Evolutionary conservation across 2,888 invertebrate species (phyloP).

Genomic region (Drosophila siamana): DNA sequence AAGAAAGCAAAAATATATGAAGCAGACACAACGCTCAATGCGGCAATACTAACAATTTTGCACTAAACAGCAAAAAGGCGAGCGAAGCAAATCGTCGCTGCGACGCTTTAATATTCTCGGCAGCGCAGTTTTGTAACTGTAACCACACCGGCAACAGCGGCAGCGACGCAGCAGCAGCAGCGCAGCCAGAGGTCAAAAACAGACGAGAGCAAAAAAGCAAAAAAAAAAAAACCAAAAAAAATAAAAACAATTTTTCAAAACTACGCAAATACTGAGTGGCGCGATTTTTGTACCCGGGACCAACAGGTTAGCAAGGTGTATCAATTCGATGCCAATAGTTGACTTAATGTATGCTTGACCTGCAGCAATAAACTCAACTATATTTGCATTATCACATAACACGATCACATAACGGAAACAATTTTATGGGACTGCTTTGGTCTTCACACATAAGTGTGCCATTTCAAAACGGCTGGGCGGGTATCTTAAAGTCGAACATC

Average conservation of each 20-base stretch:
- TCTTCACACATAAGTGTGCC: not conserved
- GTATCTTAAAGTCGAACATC: not conserved
- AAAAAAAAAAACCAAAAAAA: constrained; percentile 1
- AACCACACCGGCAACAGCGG: constrained; percentile 20
- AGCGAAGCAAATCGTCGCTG: constrained; percentile 37
- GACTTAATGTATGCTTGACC: not conserved
- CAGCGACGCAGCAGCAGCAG: constrained; percentile 1
- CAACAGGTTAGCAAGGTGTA: not conserved
- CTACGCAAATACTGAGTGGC: constrained; percentile 42
- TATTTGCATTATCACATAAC: too few relatives aligned
- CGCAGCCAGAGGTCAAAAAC: constrained; percentile 48
- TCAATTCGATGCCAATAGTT: not conserved
- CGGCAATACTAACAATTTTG: constrained; percentile 60
- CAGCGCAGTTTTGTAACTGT: constrained; percentile 49
- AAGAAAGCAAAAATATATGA: constrained; percentile 17
- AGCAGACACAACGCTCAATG: constrained; percentile 60
- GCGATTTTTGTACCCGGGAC: constrained; percentile 31
- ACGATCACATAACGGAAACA: too few relatives aligned
- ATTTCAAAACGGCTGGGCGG: not conserved
- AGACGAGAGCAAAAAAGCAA: constrained; percentile 14
- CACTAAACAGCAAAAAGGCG: constrained; percentile 46
- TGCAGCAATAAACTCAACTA: too few relatives aligned
- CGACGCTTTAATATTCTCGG: constrained; percentile 29
- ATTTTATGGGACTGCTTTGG: not conserved
- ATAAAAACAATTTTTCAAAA: constrained; percentile 15